Conservation (phyloP, 2,888 invertebrate genomes). For the Agrochola lota region DNA sequence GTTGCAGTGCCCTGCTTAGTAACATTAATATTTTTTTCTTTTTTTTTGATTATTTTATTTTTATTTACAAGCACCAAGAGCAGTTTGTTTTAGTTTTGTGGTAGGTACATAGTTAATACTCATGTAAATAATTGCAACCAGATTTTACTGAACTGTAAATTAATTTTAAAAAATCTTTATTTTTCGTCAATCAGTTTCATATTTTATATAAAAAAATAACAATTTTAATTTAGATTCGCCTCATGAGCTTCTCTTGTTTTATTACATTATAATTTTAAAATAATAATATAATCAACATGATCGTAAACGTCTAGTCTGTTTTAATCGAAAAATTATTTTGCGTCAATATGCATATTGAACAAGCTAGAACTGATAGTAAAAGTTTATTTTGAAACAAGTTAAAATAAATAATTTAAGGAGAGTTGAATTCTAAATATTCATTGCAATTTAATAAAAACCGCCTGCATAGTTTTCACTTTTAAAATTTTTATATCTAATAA, state of each 20-base stretch:
- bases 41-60: not conserved
- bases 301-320: not conserved
- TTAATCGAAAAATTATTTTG: conserved; percentile 8
- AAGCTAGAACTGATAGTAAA: not conserved
- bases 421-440: conserved; percentile 9
- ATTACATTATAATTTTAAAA: not conserved
- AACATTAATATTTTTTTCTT: too few relatives aligned
- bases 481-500: not conserved
- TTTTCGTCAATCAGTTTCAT: not conserved
- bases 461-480: conserved; percentile 23
- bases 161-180: not conserved
- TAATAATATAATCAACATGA: not conserved
- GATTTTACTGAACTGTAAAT: not conserved
- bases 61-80: not conserved
- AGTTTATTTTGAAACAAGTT: not conserved
- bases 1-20: conserved; percentile 1
- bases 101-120: not conserved
- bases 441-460: not conserved
- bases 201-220: not conserved
- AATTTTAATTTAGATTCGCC: not conserved
- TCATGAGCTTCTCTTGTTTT: not conserved
- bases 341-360: not conserved
- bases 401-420: conserved; percentile 3
- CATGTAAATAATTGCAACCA: not conserved
- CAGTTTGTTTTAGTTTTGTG: not conserved